Base-by-base conservation (phyloP, 2,888 invertebrate genomes). In the Leptothorax acervorum region DNA sequence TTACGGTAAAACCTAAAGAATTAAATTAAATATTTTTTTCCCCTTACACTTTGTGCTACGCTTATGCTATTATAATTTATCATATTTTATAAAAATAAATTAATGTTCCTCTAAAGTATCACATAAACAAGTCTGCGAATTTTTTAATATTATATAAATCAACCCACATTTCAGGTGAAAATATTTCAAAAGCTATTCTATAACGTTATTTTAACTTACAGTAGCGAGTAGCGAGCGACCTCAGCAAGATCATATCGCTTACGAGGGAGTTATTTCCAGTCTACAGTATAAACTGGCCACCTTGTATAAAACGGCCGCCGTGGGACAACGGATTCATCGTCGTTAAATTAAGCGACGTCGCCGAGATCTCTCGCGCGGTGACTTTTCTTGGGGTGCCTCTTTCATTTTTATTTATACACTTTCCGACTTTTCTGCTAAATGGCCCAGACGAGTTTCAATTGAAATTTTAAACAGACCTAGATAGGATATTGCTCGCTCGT, bases 241-340 rank as follows among this genome's bases (percentile, higher is more conserved):
- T 45, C 79, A 60, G 57, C 60, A 68, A 45, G 18, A 79, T 79
- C 60, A 70, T 57, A 57, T 78, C 70, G 35, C 60, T 79, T 70
- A 70, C 79, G 79, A 70, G 48, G 48, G 60, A 79, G 68, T 68
- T 78, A 79, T 79, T 79, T 35, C 23, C 23, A 23, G 70, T 57
- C 79, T 70, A 70, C 60, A 65, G 66, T 66, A 66, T 60, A 76
- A 82, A 76, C 76, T 66, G 39, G 65, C 35, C 66, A 48, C 66
- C 28, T 48, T 35, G 45, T 76, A 82, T 76, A 76, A 82, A 76
- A 76, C 66, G 73, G 51, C 60, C 83, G 76, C 68, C 53, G 60
- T 63, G 82, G 79, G 85, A 83, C 87, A 85, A 84, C 85, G 87
- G 81, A 88, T 88, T 88, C 88, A 87, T 89, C 83, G 84, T 89